These are phyloP conservation scores for Erpetoichthys calabaricus DNA, from an alignment of 2,797 vertebrate species.

Conservation along the genomic window DNA sequence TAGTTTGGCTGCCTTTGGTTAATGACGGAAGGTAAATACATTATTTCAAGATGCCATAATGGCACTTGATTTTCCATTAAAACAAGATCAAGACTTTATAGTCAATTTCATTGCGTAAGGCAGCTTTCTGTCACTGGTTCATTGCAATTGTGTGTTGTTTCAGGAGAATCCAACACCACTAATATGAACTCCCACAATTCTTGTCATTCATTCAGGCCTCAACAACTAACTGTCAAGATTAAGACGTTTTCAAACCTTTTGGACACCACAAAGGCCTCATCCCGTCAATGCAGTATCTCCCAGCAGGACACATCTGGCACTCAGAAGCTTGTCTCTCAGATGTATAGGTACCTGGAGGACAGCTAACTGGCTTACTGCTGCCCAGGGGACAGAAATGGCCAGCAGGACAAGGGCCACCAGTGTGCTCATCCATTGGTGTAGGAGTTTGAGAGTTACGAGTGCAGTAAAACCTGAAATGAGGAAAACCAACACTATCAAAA, in stretches of 20 bases:
- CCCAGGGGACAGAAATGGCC: slow-evolving; percentile 58
- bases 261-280: slow-evolving; percentile 53
- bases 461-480: slow-evolving; percentile 58
- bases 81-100: too few species aligned
- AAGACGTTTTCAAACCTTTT: slow-evolving; percentile 45
- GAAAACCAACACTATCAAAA: not conserved
- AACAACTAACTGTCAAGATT: too few species aligned
- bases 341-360: slow-evolving; percentile 57
- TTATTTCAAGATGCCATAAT: too few species aligned
- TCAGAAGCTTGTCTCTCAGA: slow-evolving; percentile 36
- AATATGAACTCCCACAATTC: too few species aligned
- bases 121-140: too few species aligned
- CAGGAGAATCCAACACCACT: too few species aligned
- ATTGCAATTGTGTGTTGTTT: too few species aligned
- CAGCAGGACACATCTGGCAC: slow-evolving; percentile 59
- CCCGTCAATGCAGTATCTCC: slow-evolving; percentile 61
- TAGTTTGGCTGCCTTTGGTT: too few species aligned
- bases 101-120: too few species aligned
- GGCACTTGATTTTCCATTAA: too few species aligned
- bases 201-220: too few species aligned
- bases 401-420: slow-evolving; percentile 53
- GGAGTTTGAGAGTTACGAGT: slow-evolving; percentile 32
- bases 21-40: too few species aligned
- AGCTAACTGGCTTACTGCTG: slow-evolving; percentile 39
- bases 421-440: slow-evolving; percentile 40